These are phyloP conservation scores for Eugnorisma glareosa DNA, from an alignment of 2,888 invertebrate genomes.

Conservation along the genomic window DNA sequence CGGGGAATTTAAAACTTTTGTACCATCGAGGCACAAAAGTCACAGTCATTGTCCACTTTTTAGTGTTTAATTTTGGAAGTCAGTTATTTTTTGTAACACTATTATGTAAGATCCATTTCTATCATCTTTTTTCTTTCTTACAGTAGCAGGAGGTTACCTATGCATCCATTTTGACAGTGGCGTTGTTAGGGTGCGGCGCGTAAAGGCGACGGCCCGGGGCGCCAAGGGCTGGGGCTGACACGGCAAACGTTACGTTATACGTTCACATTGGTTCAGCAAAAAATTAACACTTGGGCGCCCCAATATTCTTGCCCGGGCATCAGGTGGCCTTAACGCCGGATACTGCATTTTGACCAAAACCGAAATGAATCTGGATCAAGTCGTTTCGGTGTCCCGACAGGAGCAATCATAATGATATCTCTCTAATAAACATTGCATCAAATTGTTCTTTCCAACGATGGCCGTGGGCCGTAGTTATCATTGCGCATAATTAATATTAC, in stretches of 20 bases:
- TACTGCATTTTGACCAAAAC: not conserved
- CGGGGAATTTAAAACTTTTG: no score
- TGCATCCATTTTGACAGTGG: not conserved
- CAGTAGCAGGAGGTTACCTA: not conserved
- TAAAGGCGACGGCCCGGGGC: no score
- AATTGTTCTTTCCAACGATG: not conserved
- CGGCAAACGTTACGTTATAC: no score
- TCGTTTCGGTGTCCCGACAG: not conserved
- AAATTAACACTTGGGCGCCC: no score
- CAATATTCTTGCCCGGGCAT: no score
- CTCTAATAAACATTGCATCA: not conserved
- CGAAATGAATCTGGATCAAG: not conserved
- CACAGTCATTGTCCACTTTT: not conserved
- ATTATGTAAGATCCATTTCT: not conserved
- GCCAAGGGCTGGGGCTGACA: no score
- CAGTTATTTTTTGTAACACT: not conserved
- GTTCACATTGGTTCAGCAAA: no score
- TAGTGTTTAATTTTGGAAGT: not conserved
- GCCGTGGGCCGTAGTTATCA: not conserved
- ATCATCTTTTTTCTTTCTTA: not conserved
- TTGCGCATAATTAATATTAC: not conserved
- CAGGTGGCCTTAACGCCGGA: no score
- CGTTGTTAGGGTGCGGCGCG: no score
- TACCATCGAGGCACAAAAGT: no score
- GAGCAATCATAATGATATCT: not conserved